Percentiles rank a stretch among this genome's conserved stretches.
Conservation (phyloP, 2,113 vertebrate genomes). For the Malurus cyaneus region DNA sequence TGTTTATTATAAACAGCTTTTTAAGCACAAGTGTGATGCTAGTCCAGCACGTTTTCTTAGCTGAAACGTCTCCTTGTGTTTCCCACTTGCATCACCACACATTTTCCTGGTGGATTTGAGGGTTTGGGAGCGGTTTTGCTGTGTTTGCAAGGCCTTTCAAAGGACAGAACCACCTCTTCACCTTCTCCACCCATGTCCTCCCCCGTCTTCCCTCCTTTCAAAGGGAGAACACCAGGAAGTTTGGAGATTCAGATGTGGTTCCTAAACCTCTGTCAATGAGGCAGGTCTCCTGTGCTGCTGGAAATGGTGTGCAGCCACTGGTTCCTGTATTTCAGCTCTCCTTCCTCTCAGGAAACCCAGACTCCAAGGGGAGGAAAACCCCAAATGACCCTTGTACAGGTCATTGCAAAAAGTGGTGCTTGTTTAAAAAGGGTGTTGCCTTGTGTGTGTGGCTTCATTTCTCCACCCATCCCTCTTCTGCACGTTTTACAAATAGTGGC, state of each 20-base stretch:
- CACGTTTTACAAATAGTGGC: background rate
- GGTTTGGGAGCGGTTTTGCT: background rate
- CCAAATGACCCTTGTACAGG: conserved; percentile 9
- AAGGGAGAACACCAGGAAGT: conserved; percentile 16
- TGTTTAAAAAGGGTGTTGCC: conserved; percentile 13
- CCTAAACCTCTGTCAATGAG: background rate
- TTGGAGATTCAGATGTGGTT: conserved; percentile 17
- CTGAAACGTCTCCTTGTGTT: background rate
- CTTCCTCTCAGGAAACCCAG: conserved; percentile 59
- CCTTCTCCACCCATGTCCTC: background rate
- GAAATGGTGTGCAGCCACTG: conserved; percentile 24
- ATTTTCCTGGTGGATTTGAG: background rate
- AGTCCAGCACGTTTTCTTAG: background rate
- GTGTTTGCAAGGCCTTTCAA: background rate
- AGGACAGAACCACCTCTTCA: background rate
- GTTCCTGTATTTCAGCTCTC: conserved; percentile 56
- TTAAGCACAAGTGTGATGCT: background rate
- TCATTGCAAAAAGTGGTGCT: background rate
- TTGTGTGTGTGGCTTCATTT: background rate
- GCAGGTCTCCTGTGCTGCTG: background rate
- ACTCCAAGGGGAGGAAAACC: conserved; percentile 48
- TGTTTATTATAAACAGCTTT: background rate
- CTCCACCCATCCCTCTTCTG: background rate
- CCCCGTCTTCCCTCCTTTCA: conserved; percentile 5
- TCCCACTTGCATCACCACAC: background rate